phyloP scores from a whole-genome alignment of 2,888 invertebrate species.

The Ypsolopha scabrella region DNA sequence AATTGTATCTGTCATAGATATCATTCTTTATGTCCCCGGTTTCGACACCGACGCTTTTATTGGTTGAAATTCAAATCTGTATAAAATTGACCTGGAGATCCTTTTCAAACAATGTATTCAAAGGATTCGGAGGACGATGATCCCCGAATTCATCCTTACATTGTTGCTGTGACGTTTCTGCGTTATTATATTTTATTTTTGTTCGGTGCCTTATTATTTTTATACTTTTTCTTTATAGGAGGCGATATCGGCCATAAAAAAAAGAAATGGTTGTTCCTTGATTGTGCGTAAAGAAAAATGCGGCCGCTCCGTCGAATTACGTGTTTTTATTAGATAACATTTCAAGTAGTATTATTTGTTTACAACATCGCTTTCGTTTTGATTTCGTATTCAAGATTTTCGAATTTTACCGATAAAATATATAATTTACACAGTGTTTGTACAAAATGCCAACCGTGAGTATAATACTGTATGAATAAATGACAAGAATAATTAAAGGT shows the following conservation, averaged over 20 bases:
- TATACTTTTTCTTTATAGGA: constrained; percentile 53
- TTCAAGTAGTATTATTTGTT: background rate
- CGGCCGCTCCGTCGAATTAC: constrained; percentile 13
- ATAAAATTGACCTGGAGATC: constrained; percentile 32
- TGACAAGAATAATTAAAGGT: too few species aligned
- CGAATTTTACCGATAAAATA: too few species aligned
- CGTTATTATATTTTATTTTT: constrained; percentile 61
- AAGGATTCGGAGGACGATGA: constrained; percentile 12
- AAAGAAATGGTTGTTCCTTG: constrained; percentile 50
- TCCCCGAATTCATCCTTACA: constrained; percentile 11
- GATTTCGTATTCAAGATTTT: too few species aligned
- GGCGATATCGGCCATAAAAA: constrained; percentile 53
- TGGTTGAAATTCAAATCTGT: constrained; percentile 42
- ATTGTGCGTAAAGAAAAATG: constrained; percentile 29
- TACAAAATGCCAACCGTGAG: too few species aligned
- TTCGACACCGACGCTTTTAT: constrained; percentile 17
- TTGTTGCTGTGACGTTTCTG: constrained; percentile 32
- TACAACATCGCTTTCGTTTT: too few species aligned
- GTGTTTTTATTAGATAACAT: constrained; percentile 1
- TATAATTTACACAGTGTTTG: too few species aligned
- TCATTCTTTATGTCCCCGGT: constrained; percentile 50
- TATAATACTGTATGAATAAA: too few species aligned
- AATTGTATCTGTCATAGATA: constrained; percentile 57
- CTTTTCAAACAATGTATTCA: too few species aligned
- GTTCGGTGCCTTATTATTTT: constrained; percentile 59